Conservation (phyloP, 2,888 invertebrate species). For the Lysandra bellargus region DNA sequence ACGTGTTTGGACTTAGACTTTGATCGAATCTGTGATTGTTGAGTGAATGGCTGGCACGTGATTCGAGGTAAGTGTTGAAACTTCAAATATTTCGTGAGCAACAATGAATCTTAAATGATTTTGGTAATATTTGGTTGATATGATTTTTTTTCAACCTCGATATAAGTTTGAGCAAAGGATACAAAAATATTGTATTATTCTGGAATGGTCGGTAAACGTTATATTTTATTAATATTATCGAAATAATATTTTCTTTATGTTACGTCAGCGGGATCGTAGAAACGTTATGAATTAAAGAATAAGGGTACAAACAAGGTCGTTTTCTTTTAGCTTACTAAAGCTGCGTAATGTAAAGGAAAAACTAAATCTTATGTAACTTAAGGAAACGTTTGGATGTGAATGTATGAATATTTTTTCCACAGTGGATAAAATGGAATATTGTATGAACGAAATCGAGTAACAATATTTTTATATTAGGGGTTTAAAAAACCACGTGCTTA, state of each 20-base stretch:
- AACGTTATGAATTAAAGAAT: slow-evolving; percentile 9
- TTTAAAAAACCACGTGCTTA: no score
- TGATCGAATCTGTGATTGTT: slow-evolving; percentile 13
- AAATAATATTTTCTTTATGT: neutral
- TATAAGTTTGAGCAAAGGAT: no score
- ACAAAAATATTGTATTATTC: no score
- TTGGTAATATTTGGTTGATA: neutral
- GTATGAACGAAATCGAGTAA: no score
- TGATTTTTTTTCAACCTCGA: no score
- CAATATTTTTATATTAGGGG: no score
- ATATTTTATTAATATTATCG: neutral
- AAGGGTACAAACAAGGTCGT: neutral
- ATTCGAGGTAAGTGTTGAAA: slow-evolving; percentile 30
- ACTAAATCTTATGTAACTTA: neutral
- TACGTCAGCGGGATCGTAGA: neutral
- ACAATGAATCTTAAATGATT: neutral
- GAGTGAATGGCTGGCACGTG: slow-evolving; percentile 28
- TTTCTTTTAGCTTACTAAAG: neutral
- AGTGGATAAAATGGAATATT: neutral
- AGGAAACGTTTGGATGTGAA: neutral
- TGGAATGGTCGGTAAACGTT: no score
- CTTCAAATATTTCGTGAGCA: neutral
- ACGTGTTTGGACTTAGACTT: slow-evolving; percentile 13
- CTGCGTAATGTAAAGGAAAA: neutral
- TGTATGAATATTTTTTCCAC: neutral